Evolutionary conservation across 2,797 vertebrate species (phyloP), one percentile per base, ranked within the genome.

Genomic region (Botia almorhae): DNA sequence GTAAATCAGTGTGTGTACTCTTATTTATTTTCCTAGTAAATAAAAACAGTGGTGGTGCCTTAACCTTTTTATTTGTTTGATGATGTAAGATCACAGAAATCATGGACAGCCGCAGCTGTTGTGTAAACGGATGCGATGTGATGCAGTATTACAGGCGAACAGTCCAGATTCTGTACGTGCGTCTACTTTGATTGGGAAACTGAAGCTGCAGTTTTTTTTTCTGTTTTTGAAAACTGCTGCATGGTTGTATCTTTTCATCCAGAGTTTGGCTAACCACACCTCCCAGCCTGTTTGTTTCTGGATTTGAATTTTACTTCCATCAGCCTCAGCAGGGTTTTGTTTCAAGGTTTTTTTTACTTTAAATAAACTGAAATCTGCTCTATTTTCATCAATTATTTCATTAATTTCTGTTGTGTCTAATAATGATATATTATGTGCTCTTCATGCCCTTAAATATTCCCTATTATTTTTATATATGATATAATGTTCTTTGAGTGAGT

Each of bases 11-110:
- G 93, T 63, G 86, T 87, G 82, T 84, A 85, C 78, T 72, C 78
- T 85, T 86, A 87, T 86, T 82, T 95, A 94, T 93, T 95, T 87
- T 88, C 81, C 85, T 92, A 93, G 91, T 92, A 93, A 93, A 95
- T 82, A 94, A 91, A 92, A 94, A 93, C 94, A 95, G 85, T 96
- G 94, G 95, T 94, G 94, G 95, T 96, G 95, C 95, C 95, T 96
- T 96, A 94, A 93, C 89, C 92, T 94, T 93, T 94, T 91, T 93
- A 90, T 92, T 89, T 93, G 91, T 93, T 92, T 43, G 7, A 93
- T 53, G 60, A 92, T 93, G 93, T 90, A 91, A 92, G 89, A n/a
- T 39, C 33, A 19, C 33, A 36, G 29, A 7, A 10, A 1, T 17
- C 29, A 36, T 64, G n/a, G 55, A 56, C 19, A 10, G 2, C n/a